Evolutionary conservation across 2,888 invertebrate genomes (phyloP).

Genomic region (Sipha maydis): DNA sequence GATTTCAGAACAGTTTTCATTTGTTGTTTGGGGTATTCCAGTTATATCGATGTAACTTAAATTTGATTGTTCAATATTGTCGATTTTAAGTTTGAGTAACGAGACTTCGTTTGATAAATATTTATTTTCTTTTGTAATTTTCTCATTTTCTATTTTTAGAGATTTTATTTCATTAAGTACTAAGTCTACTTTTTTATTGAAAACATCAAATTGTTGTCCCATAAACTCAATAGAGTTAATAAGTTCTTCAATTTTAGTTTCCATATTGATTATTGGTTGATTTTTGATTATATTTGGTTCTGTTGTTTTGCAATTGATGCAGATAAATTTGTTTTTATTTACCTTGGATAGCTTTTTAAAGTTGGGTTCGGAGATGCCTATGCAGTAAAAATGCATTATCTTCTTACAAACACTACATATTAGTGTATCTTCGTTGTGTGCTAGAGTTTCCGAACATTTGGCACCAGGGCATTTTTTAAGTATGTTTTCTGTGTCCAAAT

Average conservation of each 20-base stretch:
- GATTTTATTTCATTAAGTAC: background rate
- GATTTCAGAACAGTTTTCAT: too few relatives aligned
- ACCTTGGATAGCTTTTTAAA: conserved; percentile 10
- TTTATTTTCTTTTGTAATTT: too few relatives aligned
- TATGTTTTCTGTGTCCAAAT: too few relatives aligned
- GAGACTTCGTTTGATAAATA: too few relatives aligned
- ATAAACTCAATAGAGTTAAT: background rate
- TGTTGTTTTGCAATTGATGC: background rate
- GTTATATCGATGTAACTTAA: too few relatives aligned
- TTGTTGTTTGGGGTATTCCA: too few relatives aligned
- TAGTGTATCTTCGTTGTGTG: background rate
- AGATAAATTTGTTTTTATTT: conserved; percentile 5
- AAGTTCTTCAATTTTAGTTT: background rate
- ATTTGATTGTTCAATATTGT: too few relatives aligned
- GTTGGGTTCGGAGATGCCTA: conserved; percentile 1
- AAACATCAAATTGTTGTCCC: background rate
- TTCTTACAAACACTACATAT: conserved; percentile 19
- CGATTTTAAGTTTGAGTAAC: too few relatives aligned
- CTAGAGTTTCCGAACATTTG: conserved; percentile 17
- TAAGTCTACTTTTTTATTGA: background rate
- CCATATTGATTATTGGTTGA: too few relatives aligned
- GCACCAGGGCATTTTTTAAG: too few relatives aligned
- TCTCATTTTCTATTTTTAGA: too few relatives aligned
- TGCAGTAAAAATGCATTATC: background rate
- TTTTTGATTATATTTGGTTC: background rate